phyloP scores from a whole-genome alignment of 1,140 invertebrate genomes.

The Caenorhabditis elegans region DNA sequence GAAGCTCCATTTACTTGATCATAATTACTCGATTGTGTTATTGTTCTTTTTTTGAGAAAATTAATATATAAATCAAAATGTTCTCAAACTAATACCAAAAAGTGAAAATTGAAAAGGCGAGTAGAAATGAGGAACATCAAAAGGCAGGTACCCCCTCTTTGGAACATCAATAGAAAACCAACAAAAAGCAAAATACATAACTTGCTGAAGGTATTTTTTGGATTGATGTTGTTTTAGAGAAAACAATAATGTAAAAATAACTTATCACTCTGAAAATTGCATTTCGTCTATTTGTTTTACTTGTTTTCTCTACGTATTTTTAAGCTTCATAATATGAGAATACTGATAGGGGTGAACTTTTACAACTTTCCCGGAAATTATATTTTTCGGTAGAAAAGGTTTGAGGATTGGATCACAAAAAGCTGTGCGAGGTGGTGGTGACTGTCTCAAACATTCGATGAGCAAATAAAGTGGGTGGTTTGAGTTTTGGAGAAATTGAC shows the following conservation, averaged over 20 bases:
- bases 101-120: not conserved
- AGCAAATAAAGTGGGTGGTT: slow-evolving; percentile 31
- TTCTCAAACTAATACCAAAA: not conserved
- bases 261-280: not conserved
- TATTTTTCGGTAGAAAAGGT: not conserved
- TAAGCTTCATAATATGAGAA: too few species aligned
- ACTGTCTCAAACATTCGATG: slow-evolving; percentile 33
- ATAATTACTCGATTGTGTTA: too few species aligned
- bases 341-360: too few species aligned
- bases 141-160: not conserved
- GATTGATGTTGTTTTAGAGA: not conserved
- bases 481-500: slow-evolving; percentile 31
- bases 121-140: too few species aligned
- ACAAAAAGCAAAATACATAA: slow-evolving; percentile 8
- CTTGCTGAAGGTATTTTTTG: not conserved
- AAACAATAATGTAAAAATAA: slow-evolving; percentile 15
- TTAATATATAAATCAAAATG: too few species aligned
- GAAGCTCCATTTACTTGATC: too few species aligned
- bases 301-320: too few species aligned
- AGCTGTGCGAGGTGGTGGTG: slow-evolving; percentile 24
- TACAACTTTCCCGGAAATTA: too few species aligned
- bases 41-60: too few species aligned
- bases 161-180: not conserved
- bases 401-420: slow-evolving; percentile 24
- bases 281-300: too few species aligned